Evolutionary conservation across 1,140 invertebrate genomes (phyloP), one percentile per base, ranked within the genome.

Genomic region (Heliothis subflexa): DNA sequence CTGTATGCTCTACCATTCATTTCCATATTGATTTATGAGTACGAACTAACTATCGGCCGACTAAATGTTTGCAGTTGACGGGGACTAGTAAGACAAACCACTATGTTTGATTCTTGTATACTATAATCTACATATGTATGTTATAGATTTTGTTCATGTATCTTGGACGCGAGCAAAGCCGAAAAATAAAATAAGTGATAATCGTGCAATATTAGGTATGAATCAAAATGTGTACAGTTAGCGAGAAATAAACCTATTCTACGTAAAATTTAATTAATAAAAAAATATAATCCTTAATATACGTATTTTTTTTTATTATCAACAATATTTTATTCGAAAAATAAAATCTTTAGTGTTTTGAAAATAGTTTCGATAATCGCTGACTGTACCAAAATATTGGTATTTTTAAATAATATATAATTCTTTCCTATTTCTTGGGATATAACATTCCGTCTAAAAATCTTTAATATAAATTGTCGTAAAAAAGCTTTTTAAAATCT

Each of bases 151-250:
- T 16, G 16, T 28, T 71, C 3, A 28, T 28, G 33, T 1, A 28
- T 59, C 18, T 49, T 49, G 16, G 12, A 49, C 40, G 4, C 40
- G 73, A 75, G 45, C 47, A 45, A 52, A 75, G 57, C n/a, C 25
- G 50, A 25, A 12, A 13, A 25, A 50, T 25, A 64, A 25, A 59
- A 33, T 59, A 18, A 75, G 73, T 75, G 73, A 75, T 75, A 75
- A 25, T 49, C 33, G 73, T 75, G 73, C 73, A 75, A 75, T 75
- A 75, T 75, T 75, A 75, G 73, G 50, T 64, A 47, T 62, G 59
- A n/a, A 40, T 59, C 28, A 73, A 57, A 49, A 40, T 75, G 45
- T 64, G 47, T 64, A 64, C 59, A 73, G 54, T 47, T 54, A 45
- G 66, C 47, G 16, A 70, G 16, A 7, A 70, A 12, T 3, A 14